Conservation (phyloP, 2,888 invertebrate species). For the Holacanthella duospinosa region DNA sequence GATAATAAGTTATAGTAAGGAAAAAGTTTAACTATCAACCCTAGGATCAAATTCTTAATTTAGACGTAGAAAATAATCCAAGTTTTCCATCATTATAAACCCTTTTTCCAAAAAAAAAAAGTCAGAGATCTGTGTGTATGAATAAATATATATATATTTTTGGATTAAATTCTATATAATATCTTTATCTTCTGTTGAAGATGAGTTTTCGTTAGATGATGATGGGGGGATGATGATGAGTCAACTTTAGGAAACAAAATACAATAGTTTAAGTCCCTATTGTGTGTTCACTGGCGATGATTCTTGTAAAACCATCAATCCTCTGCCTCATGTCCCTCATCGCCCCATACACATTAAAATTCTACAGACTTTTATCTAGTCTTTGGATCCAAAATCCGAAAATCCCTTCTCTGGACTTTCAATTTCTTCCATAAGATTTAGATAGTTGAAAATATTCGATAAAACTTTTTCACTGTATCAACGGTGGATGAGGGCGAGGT, state of each 20-base stretch:
- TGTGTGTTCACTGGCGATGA: not conserved
- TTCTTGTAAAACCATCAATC: not conserved
- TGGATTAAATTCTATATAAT: slow-evolving; percentile 2
- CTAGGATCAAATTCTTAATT: not conserved
- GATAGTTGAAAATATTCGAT: too few relatives aligned
- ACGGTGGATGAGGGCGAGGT: too few relatives aligned
- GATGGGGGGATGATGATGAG: not conserved
- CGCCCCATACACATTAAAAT: not conserved
- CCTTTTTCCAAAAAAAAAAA: not conserved
- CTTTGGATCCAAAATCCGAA: too few relatives aligned
- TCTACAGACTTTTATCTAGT: not conserved
- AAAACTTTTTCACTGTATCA: too few relatives aligned
- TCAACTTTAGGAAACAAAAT: not conserved
- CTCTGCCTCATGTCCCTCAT: not conserved
- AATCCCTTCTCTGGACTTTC: too few relatives aligned
- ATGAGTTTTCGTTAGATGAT: too few relatives aligned
- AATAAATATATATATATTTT: not conserved
- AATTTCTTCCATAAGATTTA: too few relatives aligned
- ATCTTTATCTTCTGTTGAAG: not conserved
- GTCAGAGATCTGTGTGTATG: not conserved
- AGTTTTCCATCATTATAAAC: not conserved
- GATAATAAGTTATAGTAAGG: too few relatives aligned
- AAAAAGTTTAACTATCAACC: not conserved
- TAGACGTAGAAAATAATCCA: not conserved
- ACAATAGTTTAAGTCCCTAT: too few relatives aligned